Conservation (phyloP, 2,888 invertebrate genomes). For the Lasioglossum marginatum region DNA sequence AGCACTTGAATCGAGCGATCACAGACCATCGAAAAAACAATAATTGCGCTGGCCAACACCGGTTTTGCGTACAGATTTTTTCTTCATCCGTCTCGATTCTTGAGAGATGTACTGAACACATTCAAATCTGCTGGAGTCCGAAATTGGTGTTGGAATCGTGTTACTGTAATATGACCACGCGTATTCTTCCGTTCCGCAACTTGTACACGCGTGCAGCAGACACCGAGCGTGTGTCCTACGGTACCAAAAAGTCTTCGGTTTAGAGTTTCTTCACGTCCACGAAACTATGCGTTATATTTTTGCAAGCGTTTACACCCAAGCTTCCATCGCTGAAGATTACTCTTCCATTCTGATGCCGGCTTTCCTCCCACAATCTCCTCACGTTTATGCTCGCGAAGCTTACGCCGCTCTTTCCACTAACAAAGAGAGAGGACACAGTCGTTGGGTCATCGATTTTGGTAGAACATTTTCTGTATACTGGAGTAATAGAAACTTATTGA, state of each 20-base stretch:
- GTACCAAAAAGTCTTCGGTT: slow-evolving; percentile 14
- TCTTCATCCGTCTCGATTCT: not conserved
- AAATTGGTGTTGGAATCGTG: not conserved
- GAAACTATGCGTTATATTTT: not conserved
- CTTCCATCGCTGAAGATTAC: slow-evolving; percentile 39
- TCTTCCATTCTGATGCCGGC: slow-evolving; percentile 43
- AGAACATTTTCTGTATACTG: not conserved
- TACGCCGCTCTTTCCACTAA: not conserved
- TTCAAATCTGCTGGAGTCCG: not conserved
- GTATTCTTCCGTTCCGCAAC: not conserved
- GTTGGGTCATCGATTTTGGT: not conserved
- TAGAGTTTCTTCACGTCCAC: not conserved
- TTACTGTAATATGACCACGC: not conserved
- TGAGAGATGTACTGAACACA: not conserved
- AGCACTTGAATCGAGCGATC: not conserved
- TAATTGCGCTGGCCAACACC: not conserved
- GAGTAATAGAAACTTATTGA: not conserved
- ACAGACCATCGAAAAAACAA: not conserved
- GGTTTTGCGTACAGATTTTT: not conserved
- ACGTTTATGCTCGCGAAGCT: not conserved
- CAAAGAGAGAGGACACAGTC: not conserved
- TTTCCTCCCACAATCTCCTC: not conserved
- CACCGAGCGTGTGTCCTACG: not conserved
- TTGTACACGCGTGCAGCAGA: not conserved
- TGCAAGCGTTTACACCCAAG: slow-evolving; percentile 23